Evolutionary conservation across 2,797 vertebrate genomes (phyloP), one percentile per base, ranked within the genome.

Genomic region (Halcyon chelicuti): DNA sequence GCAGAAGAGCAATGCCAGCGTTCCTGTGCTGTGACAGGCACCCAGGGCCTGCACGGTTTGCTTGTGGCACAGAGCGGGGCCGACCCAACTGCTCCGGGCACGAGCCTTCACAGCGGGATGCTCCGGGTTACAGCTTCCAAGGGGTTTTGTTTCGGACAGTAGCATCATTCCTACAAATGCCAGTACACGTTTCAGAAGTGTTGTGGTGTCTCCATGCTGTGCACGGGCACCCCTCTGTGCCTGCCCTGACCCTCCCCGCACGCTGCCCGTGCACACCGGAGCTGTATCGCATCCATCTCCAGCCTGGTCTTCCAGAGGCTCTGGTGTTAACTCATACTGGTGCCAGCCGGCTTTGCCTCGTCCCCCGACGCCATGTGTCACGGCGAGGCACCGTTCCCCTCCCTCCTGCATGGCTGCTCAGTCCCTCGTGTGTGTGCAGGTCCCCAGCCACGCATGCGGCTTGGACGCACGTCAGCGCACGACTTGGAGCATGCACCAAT

Each of bases 251-350:
- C 58, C 33, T 37, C 26, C 66, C 33, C 7, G 26, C 67, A 26
- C 29, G 11, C 6, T 9, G 22, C 28, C 5, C 3, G 4, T 8
- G 40, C 37, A 1, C 28, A 0, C 47, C 9, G 2, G 51, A 40
- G 88, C 35, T 11, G 21, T 0, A 0, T 1, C 37, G 1, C 1
- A 10, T 22, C 17, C 1, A 31, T 5, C 58, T 39, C 52, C 66
- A 21, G 80, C 58, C n/a, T 1, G 0, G 10, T 37, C 74, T 71
- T 40, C 61, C 5, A 0, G 0, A 5, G 55, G 77, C 57, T 84
- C 42, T 0, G 0, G 33, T 18, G 60, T 40, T 54, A 26, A 17
- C 4, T 6, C 58, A 1, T 5, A 0, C 65, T 4, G 68, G 21
- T n/a, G 9, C 63, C 85, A 8, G 61, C 47, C 12, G 51, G 47